Base-by-base conservation (phyloP, 1,140 invertebrate genomes). In the Drosophila orosa region DNA sequence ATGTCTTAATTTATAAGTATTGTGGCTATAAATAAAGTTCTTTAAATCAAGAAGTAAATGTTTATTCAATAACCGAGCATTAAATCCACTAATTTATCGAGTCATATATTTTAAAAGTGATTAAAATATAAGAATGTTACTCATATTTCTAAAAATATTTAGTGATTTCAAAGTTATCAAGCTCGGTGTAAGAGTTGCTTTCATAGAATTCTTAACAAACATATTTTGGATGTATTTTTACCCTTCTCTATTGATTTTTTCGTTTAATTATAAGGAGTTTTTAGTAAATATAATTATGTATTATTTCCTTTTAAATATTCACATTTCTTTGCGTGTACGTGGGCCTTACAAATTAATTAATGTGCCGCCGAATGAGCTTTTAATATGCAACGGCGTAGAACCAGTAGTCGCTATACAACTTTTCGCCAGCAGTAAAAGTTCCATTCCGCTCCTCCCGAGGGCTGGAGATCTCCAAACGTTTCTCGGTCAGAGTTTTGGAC, bases 301-400 rank as follows among this genome's bases (percentile, higher is more conserved):
- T n/a, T n/a, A 17, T 17, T 39, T 29, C 3, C 9, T 7, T 9
- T 29, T 29, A 17, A 17, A 22, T 9, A 52, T 9, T 22, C 8
- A 22, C 13, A 54, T 54, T 54, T 54, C 8, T 54, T 54, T 35
- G 19, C 31, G 47, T 31, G 42, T 37, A 39, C 67, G 7, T 45
- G 15, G 25, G n/a, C 24, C 27, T 60, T 77, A 56, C 40, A 77
- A 60, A 60, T 61, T 61, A 77, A 77, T 77, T 77, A 77, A 77
- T 69, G 63, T 69, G 25, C 54, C 42, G 13, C 33, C 50, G 65
- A 58, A 72, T 71, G 48, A 56, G 56, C 65, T 44, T 76, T 77
- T 77, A 77, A 77, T 77, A 76, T 77, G 74, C 74, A 77, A 68
- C 57, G 74, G 82, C 83, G 83, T 86, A 86, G 72, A 83, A 86